Base-by-base conservation (phyloP, 2,888 invertebrate species). In the Epistrophella euchroma region DNA sequence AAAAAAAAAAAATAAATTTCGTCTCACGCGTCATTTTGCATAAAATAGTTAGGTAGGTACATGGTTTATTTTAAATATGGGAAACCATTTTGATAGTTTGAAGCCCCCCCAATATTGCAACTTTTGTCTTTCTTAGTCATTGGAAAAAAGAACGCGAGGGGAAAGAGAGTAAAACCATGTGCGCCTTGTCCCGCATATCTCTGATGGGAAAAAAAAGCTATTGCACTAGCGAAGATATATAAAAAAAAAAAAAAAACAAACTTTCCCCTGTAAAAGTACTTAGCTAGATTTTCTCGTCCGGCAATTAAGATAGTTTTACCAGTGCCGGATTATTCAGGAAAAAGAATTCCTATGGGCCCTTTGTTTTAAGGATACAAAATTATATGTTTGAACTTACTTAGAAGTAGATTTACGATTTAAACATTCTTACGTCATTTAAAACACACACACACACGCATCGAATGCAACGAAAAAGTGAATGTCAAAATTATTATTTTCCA, bases 211-310 rank as follows among this genome's bases (percentile, higher is more conserved):
- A 68, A 37, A 68, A 71, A 71, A 55, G 43, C 37, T 55, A 19
- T 13, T 55, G 40, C 37, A 55, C 2, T 5, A 11, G 5, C 19
- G 17, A 19, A 19, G 37, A 4, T 13, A 32, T 32, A 32, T 4
- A 28, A 28, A 28, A 15, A 25, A 22, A 7, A 35, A 13, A 7
- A 40, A 56, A 17, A 32, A 6, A 58, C 17, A 58, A 56, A 56
- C 56, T 71, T 71, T 71, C 56, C 56, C 71, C 25, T 40, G 1
- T 15, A 25, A 15, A 43, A 43, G 56, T 71, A 71, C 15, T 40
- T 22, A 22, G 37, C 9, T 43, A 58, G 28, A 71, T 56, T 71
- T 45, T 45, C 32, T 71, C 45, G 56, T 71, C 37, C 68, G 68
- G 68, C 52, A 22, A 40, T 60, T 40, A 22, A 60, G 15, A 40